Conservation (phyloP, 2,888 invertebrate genomes). For the Limenitis arthemis region DNA sequence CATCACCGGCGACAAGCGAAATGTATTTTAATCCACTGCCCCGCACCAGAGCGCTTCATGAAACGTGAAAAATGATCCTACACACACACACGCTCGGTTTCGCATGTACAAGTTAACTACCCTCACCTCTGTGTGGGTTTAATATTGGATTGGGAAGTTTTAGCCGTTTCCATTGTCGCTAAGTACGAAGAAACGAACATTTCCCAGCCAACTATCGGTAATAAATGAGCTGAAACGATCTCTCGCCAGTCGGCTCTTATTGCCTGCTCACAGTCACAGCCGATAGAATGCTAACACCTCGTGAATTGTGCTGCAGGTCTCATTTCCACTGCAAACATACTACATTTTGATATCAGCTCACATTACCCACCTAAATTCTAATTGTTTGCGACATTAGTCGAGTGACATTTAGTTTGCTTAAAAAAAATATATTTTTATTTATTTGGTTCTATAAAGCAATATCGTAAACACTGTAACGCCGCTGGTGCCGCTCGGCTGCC, state of each 20-base stretch:
- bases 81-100: constrained; percentile 32
- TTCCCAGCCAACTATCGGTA: constrained; percentile 20
- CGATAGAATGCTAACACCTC: constrained; percentile 14
- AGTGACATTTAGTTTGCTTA: too few relatives aligned
- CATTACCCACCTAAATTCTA: not conserved
- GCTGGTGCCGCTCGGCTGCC: constrained; percentile 16
- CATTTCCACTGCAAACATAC: constrained; percentile 4
- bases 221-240: constrained; percentile 21
- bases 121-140: constrained; percentile 17
- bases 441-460: not conserved
- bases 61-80: constrained; percentile 69
- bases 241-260: constrained; percentile 15
- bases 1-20: constrained; percentile 61
- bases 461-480: constrained; percentile 5
- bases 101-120: constrained; percentile 19
- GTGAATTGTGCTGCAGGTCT: not conserved
- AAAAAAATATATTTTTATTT: not conserved
- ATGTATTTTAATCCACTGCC: constrained; percentile 71
- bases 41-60: constrained; percentile 62
- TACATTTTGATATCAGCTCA: not conserved
- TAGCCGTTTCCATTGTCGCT: constrained; percentile 27
- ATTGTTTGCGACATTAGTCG: too few relatives aligned
- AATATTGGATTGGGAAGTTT: constrained; percentile 26
- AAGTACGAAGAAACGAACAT: constrained; percentile 21
- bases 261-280: constrained; percentile 6